A percentile compares a stretch with the other conserved stretches of the same genome.
Conservation (phyloP, 2,113 vertebrate species). For the Paraplagusia blochii region DNA sequence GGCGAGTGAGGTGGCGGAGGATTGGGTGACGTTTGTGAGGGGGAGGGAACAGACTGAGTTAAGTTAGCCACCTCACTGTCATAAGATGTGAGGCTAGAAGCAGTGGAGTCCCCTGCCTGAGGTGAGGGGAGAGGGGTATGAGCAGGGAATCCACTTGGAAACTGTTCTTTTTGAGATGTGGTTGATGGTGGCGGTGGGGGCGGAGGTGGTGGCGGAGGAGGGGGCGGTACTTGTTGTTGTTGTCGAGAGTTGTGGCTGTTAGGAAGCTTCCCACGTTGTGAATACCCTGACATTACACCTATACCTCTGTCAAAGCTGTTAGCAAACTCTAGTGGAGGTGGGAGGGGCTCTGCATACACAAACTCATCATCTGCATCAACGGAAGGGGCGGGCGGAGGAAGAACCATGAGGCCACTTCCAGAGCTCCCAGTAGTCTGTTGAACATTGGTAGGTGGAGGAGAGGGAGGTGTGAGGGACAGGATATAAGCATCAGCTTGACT, state of each 20-base stretch:
- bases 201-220: slow-evolving; percentile 47
- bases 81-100: slow-evolving; percentile 89
- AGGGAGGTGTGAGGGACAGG: slow-evolving; percentile 75
- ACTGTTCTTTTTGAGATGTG: slow-evolving; percentile 64
- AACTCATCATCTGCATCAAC: slow-evolving; percentile 90
- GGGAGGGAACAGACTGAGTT: slow-evolving; percentile 80
- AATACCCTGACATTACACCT: slow-evolving; percentile 49
- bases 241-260: slow-evolving; percentile 58
- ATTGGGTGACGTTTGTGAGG: slow-evolving; percentile 70
- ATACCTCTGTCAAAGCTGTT: slow-evolving; percentile 85
- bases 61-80: slow-evolving; percentile 91
- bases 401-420: slow-evolving; percentile 80
- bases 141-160: slow-evolving; percentile 53
- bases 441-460: slow-evolving; percentile 57
- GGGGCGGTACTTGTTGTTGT: slow-evolving; percentile 54
- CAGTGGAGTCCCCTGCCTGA: slow-evolving; percentile 84
- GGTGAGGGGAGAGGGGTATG: slow-evolving; percentile 75
- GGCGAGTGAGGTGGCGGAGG: slow-evolving; percentile 63
- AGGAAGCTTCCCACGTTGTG: slow-evolving; percentile 53
- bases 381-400: slow-evolving; percentile 88
- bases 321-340: slow-evolving; percentile 89
- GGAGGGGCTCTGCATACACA: slow-evolving; percentile 86
- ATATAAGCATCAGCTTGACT: slow-evolving; percentile 72
- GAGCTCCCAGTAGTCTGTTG: slow-evolving; percentile 51
- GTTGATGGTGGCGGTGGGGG: slow-evolving; percentile 62